Percentiles rank a stretch among this genome's conserved stretches.
Conservation (phyloP, 2,797 vertebrate genomes). For the Siniperca undulata region DNA sequence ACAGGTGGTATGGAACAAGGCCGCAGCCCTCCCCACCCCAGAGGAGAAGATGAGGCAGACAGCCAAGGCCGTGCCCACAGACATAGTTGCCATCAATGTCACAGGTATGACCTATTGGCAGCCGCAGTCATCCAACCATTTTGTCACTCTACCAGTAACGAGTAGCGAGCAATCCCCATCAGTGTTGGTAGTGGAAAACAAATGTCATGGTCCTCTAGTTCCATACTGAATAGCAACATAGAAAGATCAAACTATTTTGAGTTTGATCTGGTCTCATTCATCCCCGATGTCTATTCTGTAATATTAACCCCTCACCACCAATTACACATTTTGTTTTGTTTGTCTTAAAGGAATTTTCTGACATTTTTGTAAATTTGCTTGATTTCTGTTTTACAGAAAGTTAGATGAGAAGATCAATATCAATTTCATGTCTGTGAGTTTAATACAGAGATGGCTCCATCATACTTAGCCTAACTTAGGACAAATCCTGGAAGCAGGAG, state of each 20-base stretch:
- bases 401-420: background rate
- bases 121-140: background rate
- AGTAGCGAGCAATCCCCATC: constrained; percentile 24
- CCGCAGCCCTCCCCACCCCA: constrained; percentile 80
- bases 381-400: constrained; percentile 3
- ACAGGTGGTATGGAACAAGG: constrained; percentile 83
- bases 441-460: background rate
- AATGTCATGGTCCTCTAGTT: constrained; percentile 18
- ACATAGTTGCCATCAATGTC: constrained; percentile 94
- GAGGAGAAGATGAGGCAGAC: constrained; percentile 97
- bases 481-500: background rate
- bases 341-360: constrained; percentile 29
- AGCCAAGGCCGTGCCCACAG: constrained; percentile 92
- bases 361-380: background rate
- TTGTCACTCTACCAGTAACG: constrained; percentile 11
- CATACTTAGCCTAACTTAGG: background rate
- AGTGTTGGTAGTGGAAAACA: constrained; percentile 15
- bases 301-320: constrained; percentile 22
- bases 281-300: background rate
- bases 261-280: constrained; percentile 32
- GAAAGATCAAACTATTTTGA: constrained; percentile 18
- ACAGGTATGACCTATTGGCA: constrained; percentile 87
- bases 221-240: background rate
- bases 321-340: constrained; percentile 25
- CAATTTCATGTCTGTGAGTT: background rate